phyloP scores from a whole-genome alignment of 1,140 invertebrate genomes.

The Vanessa atalanta region DNA sequence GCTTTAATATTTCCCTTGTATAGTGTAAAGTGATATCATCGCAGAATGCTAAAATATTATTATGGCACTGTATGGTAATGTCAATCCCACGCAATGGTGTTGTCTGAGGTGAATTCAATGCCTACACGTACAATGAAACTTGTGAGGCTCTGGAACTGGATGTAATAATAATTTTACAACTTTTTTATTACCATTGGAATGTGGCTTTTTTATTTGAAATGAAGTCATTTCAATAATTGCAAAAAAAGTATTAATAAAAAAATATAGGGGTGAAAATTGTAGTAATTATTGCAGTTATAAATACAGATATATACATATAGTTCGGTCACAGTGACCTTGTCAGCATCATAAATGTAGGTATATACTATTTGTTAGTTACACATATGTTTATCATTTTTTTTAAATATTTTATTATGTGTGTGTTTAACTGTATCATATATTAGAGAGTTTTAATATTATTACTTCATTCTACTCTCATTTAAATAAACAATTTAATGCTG shows the following conservation, averaged over 20 bases:
- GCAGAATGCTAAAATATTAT: conserved; percentile 15
- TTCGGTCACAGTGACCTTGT: too few relatives aligned
- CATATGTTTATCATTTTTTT: too few relatives aligned
- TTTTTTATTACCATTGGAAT: not conserved
- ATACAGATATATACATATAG: too few relatives aligned
- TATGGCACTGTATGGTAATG: not conserved
- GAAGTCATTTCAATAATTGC: not conserved
- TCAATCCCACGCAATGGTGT: conserved; percentile 27
- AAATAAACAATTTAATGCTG: not conserved
- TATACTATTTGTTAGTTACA: too few relatives aligned
- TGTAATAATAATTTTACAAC: not conserved
- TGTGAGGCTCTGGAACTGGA: not conserved
- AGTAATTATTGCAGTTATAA: too few relatives aligned
- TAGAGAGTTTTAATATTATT: too few relatives aligned
- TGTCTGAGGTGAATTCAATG: conserved; percentile 7
- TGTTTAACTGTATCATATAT: too few relatives aligned
- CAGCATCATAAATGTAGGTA: too few relatives aligned
- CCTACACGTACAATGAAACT: conserved; percentile 5
- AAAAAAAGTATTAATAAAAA: too few relatives aligned
- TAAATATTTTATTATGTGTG: too few relatives aligned
- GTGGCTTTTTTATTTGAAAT: not conserved
- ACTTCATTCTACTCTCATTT: not conserved
- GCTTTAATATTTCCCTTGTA: conserved; percentile 50
- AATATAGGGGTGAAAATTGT: too few relatives aligned
- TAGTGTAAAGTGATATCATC: conserved; percentile 45